phyloP scores from a whole-genome alignment of 2,888 invertebrate species.

The Lasioglossum zephyrum region DNA sequence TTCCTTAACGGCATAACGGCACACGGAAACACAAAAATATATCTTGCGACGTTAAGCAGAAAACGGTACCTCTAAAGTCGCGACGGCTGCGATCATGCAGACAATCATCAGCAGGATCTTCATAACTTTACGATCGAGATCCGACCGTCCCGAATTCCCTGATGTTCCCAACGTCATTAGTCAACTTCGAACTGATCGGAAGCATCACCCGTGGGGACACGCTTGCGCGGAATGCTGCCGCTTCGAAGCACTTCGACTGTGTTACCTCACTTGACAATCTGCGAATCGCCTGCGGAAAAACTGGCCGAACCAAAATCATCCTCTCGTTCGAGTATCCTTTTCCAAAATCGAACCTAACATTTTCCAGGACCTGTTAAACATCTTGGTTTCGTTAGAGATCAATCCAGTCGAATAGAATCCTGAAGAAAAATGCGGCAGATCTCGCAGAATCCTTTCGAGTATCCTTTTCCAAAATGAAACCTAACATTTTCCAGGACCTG shows the following conservation, averaged over 20 bases:
- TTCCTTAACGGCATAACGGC: slow-evolving; percentile 41
- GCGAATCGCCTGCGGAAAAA: neutral
- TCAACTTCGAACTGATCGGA: neutral
- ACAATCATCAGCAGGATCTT: slow-evolving; percentile 61
- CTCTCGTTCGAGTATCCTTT: neutral
- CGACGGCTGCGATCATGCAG: slow-evolving; percentile 51
- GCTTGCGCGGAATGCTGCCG: slow-evolving; percentile 30
- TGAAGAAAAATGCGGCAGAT: neutral
- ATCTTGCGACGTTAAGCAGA: slow-evolving; percentile 35
- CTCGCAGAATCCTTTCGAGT: neutral
- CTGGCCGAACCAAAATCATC: neutral
- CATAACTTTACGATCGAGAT: slow-evolving; percentile 61
- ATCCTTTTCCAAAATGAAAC: too few relatives aligned
- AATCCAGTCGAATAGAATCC: neutral
- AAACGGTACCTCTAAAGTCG: slow-evolving; percentile 68
- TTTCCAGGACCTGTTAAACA: neutral
- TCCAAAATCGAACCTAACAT: neutral
- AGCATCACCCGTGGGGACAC: slow-evolving; percentile 28
- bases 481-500: too few relatives aligned
- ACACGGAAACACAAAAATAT: slow-evolving; percentile 42
- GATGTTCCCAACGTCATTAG: slow-evolving; percentile 39
- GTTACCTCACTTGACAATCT: neutral
- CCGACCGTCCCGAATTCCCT: slow-evolving; percentile 21
- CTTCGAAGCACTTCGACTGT: slow-evolving; percentile 4
- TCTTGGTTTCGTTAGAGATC: neutral